phyloP scores from a whole-genome alignment of 2,888 invertebrate genomes.

The Pelosia muscerda region DNA sequence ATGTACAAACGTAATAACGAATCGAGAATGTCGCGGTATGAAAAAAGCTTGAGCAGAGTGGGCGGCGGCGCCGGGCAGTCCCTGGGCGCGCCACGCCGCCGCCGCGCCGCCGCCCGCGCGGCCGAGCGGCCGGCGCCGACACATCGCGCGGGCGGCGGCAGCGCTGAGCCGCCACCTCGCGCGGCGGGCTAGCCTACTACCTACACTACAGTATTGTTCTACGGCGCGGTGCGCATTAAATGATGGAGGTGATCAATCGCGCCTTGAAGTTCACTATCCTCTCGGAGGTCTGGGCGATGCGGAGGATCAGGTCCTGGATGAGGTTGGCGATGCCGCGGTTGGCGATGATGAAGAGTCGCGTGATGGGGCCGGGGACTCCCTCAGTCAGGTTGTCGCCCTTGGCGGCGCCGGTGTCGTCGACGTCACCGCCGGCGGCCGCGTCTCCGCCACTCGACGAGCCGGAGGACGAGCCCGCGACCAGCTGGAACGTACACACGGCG shows the following conservation, averaged over 20 bases:
- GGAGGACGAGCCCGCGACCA: constrained; percentile 90
- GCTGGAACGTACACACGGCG: constrained; percentile 81
- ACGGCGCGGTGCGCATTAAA: constrained; percentile 86
- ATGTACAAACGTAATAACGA: constrained; percentile 86
- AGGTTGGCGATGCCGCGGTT: constrained; percentile 95
- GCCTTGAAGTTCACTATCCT: constrained; percentile 97
- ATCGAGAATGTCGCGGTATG: constrained; percentile 80
- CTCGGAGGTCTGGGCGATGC: constrained; percentile 96
- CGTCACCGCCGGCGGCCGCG: constrained; percentile 81
- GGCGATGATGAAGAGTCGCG: constrained; percentile 94
- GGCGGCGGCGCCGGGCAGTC: constrained; percentile 63
- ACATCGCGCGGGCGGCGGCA: constrained; percentile 42
- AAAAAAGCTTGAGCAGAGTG: constrained; percentile 77
- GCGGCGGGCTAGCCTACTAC: constrained; percentile 44
- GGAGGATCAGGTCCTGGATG: constrained; percentile 95
- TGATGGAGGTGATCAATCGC: constrained; percentile 95
- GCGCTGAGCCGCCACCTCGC: constrained; percentile 49
- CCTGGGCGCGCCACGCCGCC: constrained; percentile 32
- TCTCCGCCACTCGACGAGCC: constrained; percentile 87
- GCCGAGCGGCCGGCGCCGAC: constrained; percentile 28
- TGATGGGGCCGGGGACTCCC: constrained; percentile 95
- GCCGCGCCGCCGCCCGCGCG: constrained; percentile 25
- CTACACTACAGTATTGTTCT: constrained; percentile 70
- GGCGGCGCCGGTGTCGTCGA: constrained; percentile 85
- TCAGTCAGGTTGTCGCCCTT: constrained; percentile 91